Evolutionary conservation across 2,113 vertebrate species (phyloP), one percentile per base, ranked within the genome.

Genomic region (Mus pahari): DNA sequence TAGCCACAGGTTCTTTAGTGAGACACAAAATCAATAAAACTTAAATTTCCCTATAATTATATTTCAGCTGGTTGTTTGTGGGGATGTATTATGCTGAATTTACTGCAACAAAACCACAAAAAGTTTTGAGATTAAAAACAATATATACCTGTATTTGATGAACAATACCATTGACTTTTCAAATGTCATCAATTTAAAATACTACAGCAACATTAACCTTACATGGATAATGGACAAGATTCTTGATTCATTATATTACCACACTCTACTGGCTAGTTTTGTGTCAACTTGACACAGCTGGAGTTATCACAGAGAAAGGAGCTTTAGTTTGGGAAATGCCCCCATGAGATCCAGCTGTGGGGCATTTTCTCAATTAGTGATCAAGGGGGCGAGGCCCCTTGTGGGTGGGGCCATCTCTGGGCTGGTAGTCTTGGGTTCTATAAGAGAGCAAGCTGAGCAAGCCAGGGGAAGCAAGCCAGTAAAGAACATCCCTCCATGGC

Each of bases 141-240:
- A 14, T 31, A 77, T 84, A 74, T 77, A 94, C 31, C 62, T 60
- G 22, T 19, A 17, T 73, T 64, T 86, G 66, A 91, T 42, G 81
- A 64, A 13, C 42, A 93, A 66, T 2, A 68, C 4, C 36, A 86
- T 3, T 26, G 33, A 53, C 4, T 94, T 93, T 92, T 12, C 68
- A 53, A 94, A 77, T 16, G 36, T 92, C 39, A 95, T 50, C 45
- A 95, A 94, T 86, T 92, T 96, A 94, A 96, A 84, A 84, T 45
- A 62, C 9, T 22, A 24, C 20, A 90, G n/a, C 7, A 42, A 90
- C 19, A 88, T 33, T 81, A 58, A 0, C 26, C 89, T 87, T 58
- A 84, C n/a, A 53, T 84, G 68, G 33, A 84, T 95, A 90, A 36
- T 42, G 1, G 45, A 92, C 8, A 31, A 22, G 60, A 55, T 42